Evolutionary conservation across 2,113 vertebrate species (phyloP).

Genomic region (Aythya baeri): DNA sequence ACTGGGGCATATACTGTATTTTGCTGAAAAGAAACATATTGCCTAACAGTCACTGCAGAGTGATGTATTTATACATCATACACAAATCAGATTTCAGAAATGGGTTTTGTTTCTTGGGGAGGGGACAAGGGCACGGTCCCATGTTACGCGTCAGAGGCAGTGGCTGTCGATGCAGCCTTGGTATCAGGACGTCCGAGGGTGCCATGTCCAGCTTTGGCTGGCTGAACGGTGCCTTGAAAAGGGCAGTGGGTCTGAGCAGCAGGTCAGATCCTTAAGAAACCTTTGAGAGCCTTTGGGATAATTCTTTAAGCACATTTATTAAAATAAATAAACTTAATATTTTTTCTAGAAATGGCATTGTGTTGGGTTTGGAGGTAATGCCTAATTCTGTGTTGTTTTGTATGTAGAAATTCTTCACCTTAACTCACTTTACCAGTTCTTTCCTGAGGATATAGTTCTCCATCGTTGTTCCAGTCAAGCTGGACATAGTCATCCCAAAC

Average conservation of each 20-base stretch:
- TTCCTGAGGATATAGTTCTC: neutral
- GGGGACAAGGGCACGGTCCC: neutral
- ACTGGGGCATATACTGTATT: neutral
- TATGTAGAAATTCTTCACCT: neutral
- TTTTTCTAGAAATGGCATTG: neutral
- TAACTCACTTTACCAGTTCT: conserved; percentile 9
- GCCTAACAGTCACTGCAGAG: neutral
- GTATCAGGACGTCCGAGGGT: neutral
- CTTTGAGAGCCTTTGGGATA: neutral
- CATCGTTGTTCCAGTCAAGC: neutral
- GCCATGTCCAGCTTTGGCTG: accelerated
- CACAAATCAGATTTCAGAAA: neutral
- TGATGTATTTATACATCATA: neutral
- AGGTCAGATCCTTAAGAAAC: neutral
- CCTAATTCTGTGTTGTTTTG: neutral
- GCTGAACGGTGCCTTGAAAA: neutral
- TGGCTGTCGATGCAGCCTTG: accelerated
- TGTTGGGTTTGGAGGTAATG: neutral
- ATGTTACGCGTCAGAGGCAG: neutral
- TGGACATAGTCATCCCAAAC: neutral
- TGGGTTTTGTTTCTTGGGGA: neutral
- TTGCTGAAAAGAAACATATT: neutral
- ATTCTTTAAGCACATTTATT: neutral
- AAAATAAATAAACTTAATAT: neutral
- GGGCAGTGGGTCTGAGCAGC: neutral